Conservation (phyloP, 2,797 vertebrate genomes). For the Lerista edwardsae region DNA sequence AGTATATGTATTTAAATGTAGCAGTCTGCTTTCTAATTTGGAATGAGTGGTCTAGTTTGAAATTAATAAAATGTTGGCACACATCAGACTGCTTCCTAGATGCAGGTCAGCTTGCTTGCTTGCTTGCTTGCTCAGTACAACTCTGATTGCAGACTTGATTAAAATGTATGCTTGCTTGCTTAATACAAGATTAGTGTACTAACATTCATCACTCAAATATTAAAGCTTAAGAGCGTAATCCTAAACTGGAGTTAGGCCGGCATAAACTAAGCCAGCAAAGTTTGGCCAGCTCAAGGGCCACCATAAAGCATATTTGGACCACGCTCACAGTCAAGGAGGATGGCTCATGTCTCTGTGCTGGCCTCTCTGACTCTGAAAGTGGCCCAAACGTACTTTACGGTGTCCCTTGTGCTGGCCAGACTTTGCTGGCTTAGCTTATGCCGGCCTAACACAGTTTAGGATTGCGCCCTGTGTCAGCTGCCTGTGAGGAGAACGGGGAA, state of each 20-base stretch:
- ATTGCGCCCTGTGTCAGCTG: no score
- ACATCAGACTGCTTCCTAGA: conserved; percentile 6
- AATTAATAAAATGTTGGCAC: conserved; percentile 14
- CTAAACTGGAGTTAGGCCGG: no score
- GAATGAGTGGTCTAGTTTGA: not conserved
- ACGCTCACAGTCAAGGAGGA: no score
- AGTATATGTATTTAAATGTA: conserved; percentile 1
- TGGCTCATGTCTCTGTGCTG: no score
- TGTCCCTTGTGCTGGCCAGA: no score
- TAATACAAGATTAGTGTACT: not conserved
- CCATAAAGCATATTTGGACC: no score
- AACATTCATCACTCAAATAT: not conserved
- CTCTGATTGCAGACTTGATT: conserved; percentile 30
- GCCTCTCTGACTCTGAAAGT: no score
- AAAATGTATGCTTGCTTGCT: conserved; percentile 6
- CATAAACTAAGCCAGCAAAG: no score
- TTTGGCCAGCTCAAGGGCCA: no score
- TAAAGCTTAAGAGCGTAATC: not conserved
- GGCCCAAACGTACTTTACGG: no score
- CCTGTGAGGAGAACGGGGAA: not conserved
- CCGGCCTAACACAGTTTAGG: no score
- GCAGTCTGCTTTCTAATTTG: not conserved
- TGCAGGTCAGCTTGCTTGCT: conserved; percentile 12
- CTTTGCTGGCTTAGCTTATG: no score
- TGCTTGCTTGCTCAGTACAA: not conserved